A percentile compares a stretch with the other conserved stretches of the same genome.
Evolutionary conservation across 2,797 vertebrate species (phyloP).

Genomic region (Luscinia luscinia): DNA sequence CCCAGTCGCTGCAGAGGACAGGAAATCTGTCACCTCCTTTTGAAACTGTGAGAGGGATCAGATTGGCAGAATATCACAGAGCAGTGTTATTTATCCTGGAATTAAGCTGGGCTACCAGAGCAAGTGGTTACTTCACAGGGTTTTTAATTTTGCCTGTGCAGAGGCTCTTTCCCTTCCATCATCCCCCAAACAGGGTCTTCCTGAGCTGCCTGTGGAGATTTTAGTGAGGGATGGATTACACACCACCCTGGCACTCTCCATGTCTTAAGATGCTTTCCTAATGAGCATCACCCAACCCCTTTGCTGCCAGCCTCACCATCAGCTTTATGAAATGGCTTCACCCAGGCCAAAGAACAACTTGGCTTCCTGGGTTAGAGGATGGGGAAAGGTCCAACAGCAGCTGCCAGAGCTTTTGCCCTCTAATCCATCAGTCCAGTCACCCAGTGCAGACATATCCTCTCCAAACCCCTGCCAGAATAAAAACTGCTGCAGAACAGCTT

Average conservation of each 20-base stretch:
- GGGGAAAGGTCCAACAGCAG: background rate
- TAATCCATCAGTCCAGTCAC: background rate
- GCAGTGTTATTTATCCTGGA: constrained; percentile 25
- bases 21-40: constrained; percentile 63
- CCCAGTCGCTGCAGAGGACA: background rate
- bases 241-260: background rate
- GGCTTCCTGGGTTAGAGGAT: background rate
- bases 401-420: background rate
- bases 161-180: background rate
- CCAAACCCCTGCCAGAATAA: background rate
- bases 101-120: background rate
- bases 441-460: background rate
- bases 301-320: background rate
- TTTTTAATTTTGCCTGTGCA: background rate
- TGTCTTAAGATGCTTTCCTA: background rate
- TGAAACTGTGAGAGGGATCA: constrained; percentile 10
- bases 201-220: background rate
- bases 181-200: background rate
- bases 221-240: rapidly evolving
- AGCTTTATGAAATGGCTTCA: background rate
- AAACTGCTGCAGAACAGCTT: background rate
- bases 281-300: background rate
- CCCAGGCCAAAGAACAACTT: background rate
- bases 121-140: background rate
- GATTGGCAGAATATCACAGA: constrained; percentile 61